phyloP scores from a whole-genome alignment of 1,140 invertebrate genomes.

The Cryptotermes secundus region DNA sequence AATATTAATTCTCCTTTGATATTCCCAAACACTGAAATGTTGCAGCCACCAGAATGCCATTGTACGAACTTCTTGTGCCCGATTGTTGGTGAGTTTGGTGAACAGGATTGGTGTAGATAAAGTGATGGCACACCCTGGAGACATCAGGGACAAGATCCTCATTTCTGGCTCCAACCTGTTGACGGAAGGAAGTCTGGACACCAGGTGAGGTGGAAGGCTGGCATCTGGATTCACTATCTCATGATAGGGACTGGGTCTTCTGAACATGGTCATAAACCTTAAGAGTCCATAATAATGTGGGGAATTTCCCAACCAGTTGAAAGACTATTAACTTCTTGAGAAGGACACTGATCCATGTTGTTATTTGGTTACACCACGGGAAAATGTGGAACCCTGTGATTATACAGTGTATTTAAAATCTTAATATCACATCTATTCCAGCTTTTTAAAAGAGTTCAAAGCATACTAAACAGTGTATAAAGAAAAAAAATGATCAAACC shows the following conservation, averaged over 20 bases:
- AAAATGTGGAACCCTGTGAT: no score
- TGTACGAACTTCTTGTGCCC: constrained; percentile 76
- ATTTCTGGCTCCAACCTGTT: constrained; percentile 77
- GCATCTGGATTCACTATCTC: no score
- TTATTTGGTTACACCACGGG: no score
- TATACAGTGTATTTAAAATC: no score
- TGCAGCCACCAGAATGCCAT: constrained; percentile 81
- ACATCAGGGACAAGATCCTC: constrained; percentile 78
- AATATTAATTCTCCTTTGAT: no score
- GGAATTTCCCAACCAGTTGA: background rate
- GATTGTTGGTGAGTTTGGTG: constrained; percentile 68
- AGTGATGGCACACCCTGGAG: constrained; percentile 69
- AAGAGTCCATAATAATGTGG: constrained; percentile 24
- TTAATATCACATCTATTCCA: no score
- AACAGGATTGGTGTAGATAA: constrained; percentile 72
- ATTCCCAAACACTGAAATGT: background rate
- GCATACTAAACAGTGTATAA: no score
- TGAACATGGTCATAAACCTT: constrained; percentile 26
- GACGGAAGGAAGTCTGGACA: constrained; percentile 82
- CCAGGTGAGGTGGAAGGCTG: constrained; percentile 57
- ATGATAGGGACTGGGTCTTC: background rate
- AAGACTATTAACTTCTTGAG: background rate
- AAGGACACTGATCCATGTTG: no score
- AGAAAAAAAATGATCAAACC: no score
- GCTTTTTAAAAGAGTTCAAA: no score